Base-by-base conservation (phyloP, 2,797 vertebrate species). In the Meriones psammophilus region DNA sequence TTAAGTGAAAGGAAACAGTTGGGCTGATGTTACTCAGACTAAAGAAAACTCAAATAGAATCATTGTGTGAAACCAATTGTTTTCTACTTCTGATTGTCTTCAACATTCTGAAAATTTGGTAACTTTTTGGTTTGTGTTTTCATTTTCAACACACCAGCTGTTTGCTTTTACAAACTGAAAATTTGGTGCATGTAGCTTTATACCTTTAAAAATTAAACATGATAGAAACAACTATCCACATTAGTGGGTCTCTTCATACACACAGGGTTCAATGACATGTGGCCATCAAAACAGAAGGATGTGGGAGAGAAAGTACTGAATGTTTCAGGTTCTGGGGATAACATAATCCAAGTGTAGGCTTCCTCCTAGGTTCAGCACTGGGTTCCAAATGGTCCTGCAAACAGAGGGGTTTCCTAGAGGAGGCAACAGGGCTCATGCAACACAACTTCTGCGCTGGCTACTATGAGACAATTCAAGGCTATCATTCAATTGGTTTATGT, bases 31-130 rank as follows among this genome's bases (percentile, higher is more conserved):
- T 94, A 54, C 26, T 74, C n/a, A 78, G 69, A 56, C 56, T 79
- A 62, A 89, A 95, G 54, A 87, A 91, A 71, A 60, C 26, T 15
- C 62, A 30, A 80, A 54, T 3, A 85, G 79, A 88, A 88, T 81
- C 71, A 58, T 66, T 30, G 30, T 8, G 39, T 10, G 88, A 42
- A 46, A 13, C 4, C 8, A 69, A 2, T 24, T 36, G 46, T 91
- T 93, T 81, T 91, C 30, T n/a, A 66, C 17, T 76, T 90, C 56
- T 86, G 33, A 66, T 76, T 77, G 39, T 76, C 66, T 68, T 28
- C 2, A 36, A 88, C 50, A 30, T 39, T 46, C 33, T 69, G 15
- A 88, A 94, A 1, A 60, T 13, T 56, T 86, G 77, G 24, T 76
- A 79, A 64, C 1, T 54, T 91, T 95, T 92, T 13, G 68, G 15